Percentiles rank a stretch among this genome's conserved stretches.
These are phyloP conservation scores for Lynx canadensis DNA, from an alignment of 2,113 vertebrate genomes.

Conservation along the genomic window DNA sequence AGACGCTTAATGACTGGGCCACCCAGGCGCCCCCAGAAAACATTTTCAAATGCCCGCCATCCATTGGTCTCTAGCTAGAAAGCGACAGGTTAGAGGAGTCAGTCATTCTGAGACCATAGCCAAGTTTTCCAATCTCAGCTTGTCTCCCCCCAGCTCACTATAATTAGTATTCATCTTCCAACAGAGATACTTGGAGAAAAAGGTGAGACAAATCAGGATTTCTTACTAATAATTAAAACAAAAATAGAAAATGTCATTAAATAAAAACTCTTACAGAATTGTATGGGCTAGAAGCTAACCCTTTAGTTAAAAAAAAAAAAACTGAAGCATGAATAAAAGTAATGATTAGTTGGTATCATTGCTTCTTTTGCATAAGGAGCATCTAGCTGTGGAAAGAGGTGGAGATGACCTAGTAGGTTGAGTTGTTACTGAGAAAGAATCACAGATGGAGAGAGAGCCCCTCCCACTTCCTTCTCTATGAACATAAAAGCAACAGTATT, in stretches of 20 bases:
- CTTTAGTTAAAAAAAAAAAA: neutral
- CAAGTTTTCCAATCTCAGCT: neutral
- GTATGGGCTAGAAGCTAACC: neutral
- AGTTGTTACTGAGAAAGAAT: neutral
- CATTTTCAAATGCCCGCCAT: neutral
- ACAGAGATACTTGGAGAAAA: neutral
- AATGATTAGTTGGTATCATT: neutral
- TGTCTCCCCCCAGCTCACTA: neutral
- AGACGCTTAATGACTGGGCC: too few relatives aligned
- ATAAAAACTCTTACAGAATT: neutral
- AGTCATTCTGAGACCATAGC: neutral
- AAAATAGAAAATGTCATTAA: constrained; percentile 3
- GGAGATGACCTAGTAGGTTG: neutral
- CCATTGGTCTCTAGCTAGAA: neutral
- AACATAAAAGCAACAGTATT: neutral
- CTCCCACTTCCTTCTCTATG: neutral
- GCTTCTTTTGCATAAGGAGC: neutral
- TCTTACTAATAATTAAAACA: neutral
- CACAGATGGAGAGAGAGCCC: neutral
- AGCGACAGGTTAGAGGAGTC: neutral
- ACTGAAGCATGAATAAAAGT: neutral
- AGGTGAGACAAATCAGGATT: neutral
- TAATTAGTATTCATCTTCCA: neutral
- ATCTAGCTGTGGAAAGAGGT: neutral
- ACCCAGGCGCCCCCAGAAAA: neutral